Base-by-base conservation (phyloP, 2,113 vertebrate genomes). In the Phrynosoma platyrhinos region DNA sequence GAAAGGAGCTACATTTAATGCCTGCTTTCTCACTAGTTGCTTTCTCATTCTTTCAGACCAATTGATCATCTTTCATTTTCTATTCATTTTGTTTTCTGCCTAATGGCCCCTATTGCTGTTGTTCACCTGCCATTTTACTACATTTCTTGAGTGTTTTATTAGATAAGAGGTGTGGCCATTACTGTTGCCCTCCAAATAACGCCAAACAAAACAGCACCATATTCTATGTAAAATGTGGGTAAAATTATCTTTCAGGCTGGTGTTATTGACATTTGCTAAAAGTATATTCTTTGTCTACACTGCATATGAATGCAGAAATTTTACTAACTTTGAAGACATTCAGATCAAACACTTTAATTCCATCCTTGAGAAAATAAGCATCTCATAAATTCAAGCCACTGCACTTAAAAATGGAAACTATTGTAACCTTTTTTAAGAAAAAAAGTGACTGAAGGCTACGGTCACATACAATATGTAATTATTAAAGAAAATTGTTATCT, bases 301-400 rank as follows among this genome's bases (percentile, higher is more conserved):
- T 83, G 93, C 90, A 90, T 93, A 83, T 1, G 25, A 85, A 80
- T 12, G 21, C 5, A 21, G 30, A 32, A 62, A 2, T 25, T 78
- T 78, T 7, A 53, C 25, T 64, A 30, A 85, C 14, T 80, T 83
- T 14, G n/a, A 1, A 0, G 1, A 13, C 25, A 64, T 93, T 85
- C 64, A 86, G n/a, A 68, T 84, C 53, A 77, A 1, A 83, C 0
- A 25, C 86, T 95, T 91, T 83, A 93, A 92, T 87, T 91, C 88
- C 74, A 88, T 52, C 81, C 30, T 87, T 85, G 92, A 92, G 81
- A 93, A 95, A 93, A 84, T 84, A 52, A 96, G 93, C 92, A 95
- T 86, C 92, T 93, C 92, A 91, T 87, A 93, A 93, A 66, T 80
- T 30, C 84, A 91, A 91, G 83, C 79, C 84, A 91, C 86, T 89